Evolutionary conservation across 2,888 invertebrate genomes (phyloP), one percentile per base, ranked within the genome.

Genomic region (Xestia ashworthii): DNA sequence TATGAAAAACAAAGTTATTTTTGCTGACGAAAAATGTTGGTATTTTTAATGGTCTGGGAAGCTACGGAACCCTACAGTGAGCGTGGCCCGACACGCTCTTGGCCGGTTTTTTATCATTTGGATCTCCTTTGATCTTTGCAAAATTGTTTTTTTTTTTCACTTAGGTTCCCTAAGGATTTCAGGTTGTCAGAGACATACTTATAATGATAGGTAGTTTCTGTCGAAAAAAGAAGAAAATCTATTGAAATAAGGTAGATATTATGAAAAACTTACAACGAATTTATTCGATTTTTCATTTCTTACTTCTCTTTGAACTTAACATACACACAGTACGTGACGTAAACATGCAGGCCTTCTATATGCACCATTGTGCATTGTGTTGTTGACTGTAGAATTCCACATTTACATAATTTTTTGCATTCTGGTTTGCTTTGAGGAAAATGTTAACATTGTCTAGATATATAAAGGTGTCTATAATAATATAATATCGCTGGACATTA

Each of bases 51-150:
- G n/a, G n/a, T n/a, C n/a, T n/a, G n/a, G n/a, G n/a, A n/a, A n/a
- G n/a, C n/a, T n/a, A n/a, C n/a, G n/a, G n/a, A n/a, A n/a, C n/a
- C n/a, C n/a, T n/a, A n/a, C n/a, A n/a, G n/a, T n/a, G n/a, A n/a
- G n/a, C n/a, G n/a, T n/a, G n/a, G n/a, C n/a, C n/a, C n/a, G n/a
- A n/a, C n/a, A n/a, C n/a, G n/a, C n/a, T n/a, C n/a, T n/a, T n/a
- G n/a, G n/a, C n/a, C n/a, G n/a, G n/a, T 55, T 12, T 14, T 58
- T 58, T 25, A n/a, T 55, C 12, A 66, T 67, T 81, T 66, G 38
- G 46, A 50, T 53, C 14, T 74, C 41, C 22, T 46, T 58, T 68
- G 14, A 50, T 41, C 46, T 73, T 73, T 4, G 44, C 9, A 8
- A 65, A 77, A 32, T 44, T 14, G 19, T 25, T 64, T 46, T 50